Evolutionary conservation across 2,113 vertebrate species (phyloP).

Genomic region (Amblyopsis rosae): DNA sequence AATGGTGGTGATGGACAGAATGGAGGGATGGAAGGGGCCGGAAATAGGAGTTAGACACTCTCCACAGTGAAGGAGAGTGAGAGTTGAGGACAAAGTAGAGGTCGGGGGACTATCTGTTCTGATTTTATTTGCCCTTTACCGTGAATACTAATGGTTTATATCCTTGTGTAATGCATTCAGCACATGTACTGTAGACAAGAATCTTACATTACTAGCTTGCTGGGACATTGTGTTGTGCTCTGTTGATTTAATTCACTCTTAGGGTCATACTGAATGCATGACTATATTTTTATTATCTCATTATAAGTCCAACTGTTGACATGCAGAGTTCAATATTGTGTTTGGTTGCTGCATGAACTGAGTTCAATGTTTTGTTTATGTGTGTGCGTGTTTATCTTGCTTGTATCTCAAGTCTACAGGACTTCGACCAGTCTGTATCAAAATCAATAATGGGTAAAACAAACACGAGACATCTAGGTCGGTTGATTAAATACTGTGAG

Average conservation of each 20-base stretch:
- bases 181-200: conserved; percentile 31
- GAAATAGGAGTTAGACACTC: background rate
- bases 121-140: conserved; percentile 46
- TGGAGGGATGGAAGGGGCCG: conserved; percentile 50
- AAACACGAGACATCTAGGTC: too few species aligned
- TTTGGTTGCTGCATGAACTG: too few species aligned
- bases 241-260: conserved; percentile 10
- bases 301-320: background rate
- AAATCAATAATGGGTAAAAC: too few species aligned
- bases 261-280: background rate
- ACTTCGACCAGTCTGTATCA: too few species aligned
- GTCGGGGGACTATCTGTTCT: conserved; percentile 32
- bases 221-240: conserved; percentile 34
- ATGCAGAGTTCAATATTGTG: too few species aligned
- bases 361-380: background rate
- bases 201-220: conserved; percentile 32
- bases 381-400: background rate
- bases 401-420: background rate
- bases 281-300: background rate
- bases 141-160: conserved; percentile 48
- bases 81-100: conserved; percentile 25
- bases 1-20: conserved; percentile 69
- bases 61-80: conserved; percentile 18
- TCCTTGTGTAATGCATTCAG: conserved; percentile 26
- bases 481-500: too few species aligned